Conservation (phyloP, 1,140 invertebrate genomes). For the Rhopalosiphum maidis region DNA sequence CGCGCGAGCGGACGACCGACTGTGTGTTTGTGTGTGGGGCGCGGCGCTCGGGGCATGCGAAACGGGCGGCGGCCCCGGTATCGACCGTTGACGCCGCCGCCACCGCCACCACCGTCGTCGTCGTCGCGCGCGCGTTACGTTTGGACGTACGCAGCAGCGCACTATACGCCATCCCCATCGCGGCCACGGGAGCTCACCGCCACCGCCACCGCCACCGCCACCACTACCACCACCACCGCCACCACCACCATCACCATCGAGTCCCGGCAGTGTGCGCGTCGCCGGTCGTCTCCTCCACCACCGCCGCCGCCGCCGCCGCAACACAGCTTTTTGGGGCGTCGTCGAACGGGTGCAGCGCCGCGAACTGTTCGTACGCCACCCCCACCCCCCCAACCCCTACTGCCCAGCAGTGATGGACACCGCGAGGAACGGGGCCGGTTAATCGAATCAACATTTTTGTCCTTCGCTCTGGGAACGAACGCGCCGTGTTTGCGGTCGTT, state of each 20-base stretch:
- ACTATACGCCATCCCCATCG: background rate
- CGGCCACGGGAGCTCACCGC: background rate
- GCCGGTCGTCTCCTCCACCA: background rate
- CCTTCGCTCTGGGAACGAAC: slow-evolving; percentile 31
- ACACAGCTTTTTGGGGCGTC: background rate
- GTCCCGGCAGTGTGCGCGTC: background rate
- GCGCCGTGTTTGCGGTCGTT: slow-evolving; percentile 45
- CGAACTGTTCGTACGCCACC: background rate
- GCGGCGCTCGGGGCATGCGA: slow-evolving; percentile 44
- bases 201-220: background rate
- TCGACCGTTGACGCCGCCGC: slow-evolving; percentile 9
- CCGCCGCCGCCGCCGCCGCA: background rate
- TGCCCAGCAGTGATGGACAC: background rate
- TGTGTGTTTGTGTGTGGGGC: background rate
- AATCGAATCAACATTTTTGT: slow-evolving; percentile 56
- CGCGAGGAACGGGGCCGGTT: slow-evolving; percentile 16
- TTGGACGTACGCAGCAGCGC: slow-evolving; percentile 19
- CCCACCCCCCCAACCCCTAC: background rate
- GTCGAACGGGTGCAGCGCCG: background rate
- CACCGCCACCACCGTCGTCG: background rate
- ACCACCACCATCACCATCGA: background rate
- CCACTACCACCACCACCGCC: background rate
- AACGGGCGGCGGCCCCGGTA: slow-evolving; percentile 33
- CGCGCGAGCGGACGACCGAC: background rate
- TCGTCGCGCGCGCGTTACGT: slow-evolving; percentile 4